These are phyloP conservation scores for Eupithecia centaureata DNA, from an alignment of 2,888 invertebrate genomes.

Conservation along the genomic window DNA sequence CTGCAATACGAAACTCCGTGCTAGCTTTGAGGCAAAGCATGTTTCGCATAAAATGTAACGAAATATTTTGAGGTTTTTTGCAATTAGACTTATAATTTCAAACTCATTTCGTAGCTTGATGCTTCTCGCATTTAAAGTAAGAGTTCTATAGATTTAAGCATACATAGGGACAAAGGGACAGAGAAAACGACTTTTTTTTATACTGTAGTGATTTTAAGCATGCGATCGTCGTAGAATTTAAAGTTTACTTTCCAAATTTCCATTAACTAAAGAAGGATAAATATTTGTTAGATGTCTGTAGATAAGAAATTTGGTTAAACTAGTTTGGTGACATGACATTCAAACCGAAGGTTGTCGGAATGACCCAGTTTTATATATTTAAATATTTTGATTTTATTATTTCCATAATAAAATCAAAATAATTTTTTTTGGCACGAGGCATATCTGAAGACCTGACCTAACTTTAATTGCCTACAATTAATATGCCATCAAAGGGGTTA, in stretches of 20 bases:
- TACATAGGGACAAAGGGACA: no score
- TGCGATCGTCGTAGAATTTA: background rate
- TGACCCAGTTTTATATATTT: no score
- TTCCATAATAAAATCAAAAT: no score
- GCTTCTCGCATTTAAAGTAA: background rate
- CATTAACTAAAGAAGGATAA: background rate
- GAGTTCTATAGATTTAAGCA: no score
- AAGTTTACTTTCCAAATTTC: background rate
- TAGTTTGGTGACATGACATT: background rate
- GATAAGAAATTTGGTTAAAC: no score
- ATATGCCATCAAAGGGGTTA: no score
- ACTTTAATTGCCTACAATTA: no score
- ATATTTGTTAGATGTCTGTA: background rate
- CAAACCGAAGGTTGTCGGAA: no score
- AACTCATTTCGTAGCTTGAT: background rate
- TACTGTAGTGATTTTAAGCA: background rate
- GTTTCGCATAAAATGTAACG: background rate
- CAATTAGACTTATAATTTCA: background rate
- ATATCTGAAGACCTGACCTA: no score
- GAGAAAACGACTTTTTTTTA: no score
- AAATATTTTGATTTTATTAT: no score
- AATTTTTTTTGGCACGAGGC: no score
- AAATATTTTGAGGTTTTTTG: background rate
- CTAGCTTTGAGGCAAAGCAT: background rate
- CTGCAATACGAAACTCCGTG: background rate